Conservation (phyloP, 2,888 invertebrate genomes). For the Tachina fera region DNA sequence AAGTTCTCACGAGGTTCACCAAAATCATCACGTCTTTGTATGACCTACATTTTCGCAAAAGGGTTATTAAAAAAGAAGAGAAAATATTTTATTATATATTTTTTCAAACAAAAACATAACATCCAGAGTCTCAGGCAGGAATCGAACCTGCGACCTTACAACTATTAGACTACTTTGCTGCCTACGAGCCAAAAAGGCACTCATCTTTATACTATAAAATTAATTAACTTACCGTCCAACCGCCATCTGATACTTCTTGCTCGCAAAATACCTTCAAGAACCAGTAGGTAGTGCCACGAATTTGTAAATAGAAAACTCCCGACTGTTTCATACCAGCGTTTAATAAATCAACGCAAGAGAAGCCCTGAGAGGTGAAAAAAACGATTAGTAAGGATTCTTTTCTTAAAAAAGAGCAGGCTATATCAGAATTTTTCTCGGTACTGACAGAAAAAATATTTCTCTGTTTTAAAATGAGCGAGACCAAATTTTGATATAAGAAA, state of each 20-base stretch:
- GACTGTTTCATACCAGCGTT: constrained; percentile 94
- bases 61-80: background rate
- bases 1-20: constrained; percentile 95
- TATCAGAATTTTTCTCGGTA: too few species aligned
- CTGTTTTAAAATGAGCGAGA: too few species aligned
- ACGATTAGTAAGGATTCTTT: background rate
- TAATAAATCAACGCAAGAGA: constrained; percentile 92
- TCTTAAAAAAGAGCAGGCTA: background rate
- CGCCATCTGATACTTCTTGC: constrained; percentile 94
- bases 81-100: background rate
- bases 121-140: too few species aligned
- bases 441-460: too few species aligned
- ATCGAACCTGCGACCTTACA: too few species aligned
- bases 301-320: constrained; percentile 94
- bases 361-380: constrained; percentile 85
- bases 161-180: too few species aligned
- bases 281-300: constrained; percentile 96
- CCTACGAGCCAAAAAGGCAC: too few species aligned
- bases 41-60: constrained; percentile 86
- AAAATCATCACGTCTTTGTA: constrained; percentile 94
- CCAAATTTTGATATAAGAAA: too few species aligned
- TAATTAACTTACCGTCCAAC: constrained; percentile 91
- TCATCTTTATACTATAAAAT: background rate
- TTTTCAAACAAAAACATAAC: too few species aligned
- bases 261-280: constrained; percentile 96